Evolutionary conservation across 2,888 invertebrate species (phyloP).

Genomic region (Paralinhomoeus sp.): DNA sequence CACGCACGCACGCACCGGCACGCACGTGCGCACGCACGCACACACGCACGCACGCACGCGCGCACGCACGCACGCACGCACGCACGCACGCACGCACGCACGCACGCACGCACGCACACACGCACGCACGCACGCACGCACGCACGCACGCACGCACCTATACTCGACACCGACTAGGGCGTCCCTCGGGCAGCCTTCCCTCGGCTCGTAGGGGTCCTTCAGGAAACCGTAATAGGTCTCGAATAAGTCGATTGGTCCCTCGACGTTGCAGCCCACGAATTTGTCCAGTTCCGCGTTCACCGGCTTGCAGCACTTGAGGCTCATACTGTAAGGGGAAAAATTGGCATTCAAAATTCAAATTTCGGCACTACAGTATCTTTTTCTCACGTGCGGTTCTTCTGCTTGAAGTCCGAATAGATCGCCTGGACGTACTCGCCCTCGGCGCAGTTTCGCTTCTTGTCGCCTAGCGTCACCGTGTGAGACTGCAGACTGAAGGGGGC

Average conservation of each 20-base stretch:
- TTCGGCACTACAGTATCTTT: too few species aligned
- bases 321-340: not conserved
- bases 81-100: too few species aligned
- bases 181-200: not conserved
- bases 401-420: not conserved
- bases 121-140: too few species aligned
- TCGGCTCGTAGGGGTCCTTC: constrained; percentile 1
- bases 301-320: not conserved
- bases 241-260: not conserved
- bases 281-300: not conserved
- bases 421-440: constrained; percentile 1
- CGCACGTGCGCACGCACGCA: too few species aligned
- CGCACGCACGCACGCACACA: too few species aligned
- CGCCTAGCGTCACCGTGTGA: not conserved
- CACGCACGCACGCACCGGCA: too few species aligned
- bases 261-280: constrained; percentile 1
- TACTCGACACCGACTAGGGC: not conserved
- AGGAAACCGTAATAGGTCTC: not conserved
- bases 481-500: not conserved
- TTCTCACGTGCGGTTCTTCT: not conserved
- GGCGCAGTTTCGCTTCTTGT: not conserved
- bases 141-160: not conserved
- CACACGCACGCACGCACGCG: too few species aligned
- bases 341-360: not conserved
- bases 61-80: too few species aligned